Evolutionary conservation across 2,888 invertebrate species (phyloP).

Genomic region (Epinotia ramella): DNA sequence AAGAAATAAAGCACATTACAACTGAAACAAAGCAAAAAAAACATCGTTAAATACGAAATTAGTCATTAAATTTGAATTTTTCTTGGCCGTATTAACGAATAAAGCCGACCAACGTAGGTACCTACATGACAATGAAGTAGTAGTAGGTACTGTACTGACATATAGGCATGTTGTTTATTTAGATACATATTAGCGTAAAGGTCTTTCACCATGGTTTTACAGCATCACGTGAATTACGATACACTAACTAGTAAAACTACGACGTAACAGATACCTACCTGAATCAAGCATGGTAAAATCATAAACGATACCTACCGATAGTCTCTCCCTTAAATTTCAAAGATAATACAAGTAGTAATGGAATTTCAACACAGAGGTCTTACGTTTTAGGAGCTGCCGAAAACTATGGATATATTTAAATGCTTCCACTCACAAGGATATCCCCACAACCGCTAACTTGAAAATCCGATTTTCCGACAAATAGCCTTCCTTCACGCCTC

Average conservation of each 20-base stretch:
- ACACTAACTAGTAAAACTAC: slow-evolving; percentile 28
- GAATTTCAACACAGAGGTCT: slow-evolving; percentile 54
- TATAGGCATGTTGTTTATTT: slow-evolving; percentile 47
- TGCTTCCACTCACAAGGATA: slow-evolving; percentile 66
- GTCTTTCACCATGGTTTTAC: slow-evolving; percentile 9
- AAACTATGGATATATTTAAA: slow-evolving; percentile 65
- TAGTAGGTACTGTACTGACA: slow-evolving; percentile 18
- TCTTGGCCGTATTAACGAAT: slow-evolving; percentile 59
- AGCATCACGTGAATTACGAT: background rate
- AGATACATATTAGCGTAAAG: slow-evolving; percentile 8
- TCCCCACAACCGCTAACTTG: slow-evolving; percentile 74
- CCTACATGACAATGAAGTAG: slow-evolving; percentile 51
- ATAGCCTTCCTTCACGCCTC: slow-evolving; percentile 79
- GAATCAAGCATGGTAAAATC: slow-evolving; percentile 69
- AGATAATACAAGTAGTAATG: slow-evolving; percentile 57
- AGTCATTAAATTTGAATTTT: background rate
- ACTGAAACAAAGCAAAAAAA: background rate
- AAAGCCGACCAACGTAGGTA: slow-evolving; percentile 65
- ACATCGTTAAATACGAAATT: slow-evolving; percentile 20
- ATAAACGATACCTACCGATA: slow-evolving; percentile 66
- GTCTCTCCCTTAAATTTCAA: slow-evolving; percentile 83
- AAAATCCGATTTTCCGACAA: slow-evolving; percentile 75
- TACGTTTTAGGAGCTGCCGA: slow-evolving; percentile 59
- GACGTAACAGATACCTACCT: slow-evolving; percentile 41
- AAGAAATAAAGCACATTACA: slow-evolving; percentile 37